Conservation (phyloP, 2,113 vertebrate species). For the Ciconia boyciana region DNA sequence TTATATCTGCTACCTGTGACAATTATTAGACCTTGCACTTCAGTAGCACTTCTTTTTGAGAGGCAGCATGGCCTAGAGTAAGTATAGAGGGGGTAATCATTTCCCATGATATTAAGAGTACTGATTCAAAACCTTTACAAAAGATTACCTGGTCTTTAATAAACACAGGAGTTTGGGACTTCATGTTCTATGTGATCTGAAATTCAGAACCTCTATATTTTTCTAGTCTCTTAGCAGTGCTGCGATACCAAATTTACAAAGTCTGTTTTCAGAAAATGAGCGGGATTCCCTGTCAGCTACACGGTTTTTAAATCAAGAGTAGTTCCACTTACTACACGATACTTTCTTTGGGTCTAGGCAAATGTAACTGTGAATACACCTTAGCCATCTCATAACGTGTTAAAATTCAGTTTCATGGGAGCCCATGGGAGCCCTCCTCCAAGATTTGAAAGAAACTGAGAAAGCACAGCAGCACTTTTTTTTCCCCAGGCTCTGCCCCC, state of each 20-base stretch:
- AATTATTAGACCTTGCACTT: conserved; percentile 49
- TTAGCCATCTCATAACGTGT: neutral
- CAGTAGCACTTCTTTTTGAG: conserved; percentile 32
- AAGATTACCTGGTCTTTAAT: neutral
- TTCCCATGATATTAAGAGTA: neutral
- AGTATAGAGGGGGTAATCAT: conserved; percentile 3
- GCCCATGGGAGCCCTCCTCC: neutral
- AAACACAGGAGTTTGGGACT: neutral
- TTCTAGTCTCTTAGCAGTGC: neutral
- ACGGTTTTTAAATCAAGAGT: neutral
- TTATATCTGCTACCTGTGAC: conserved; percentile 44
- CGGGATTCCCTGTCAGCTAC: neutral
- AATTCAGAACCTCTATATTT: neutral
- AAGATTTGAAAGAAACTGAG: neutral
- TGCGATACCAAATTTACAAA: neutral
- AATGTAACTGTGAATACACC: neutral
- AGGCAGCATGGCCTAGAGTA: neutral
- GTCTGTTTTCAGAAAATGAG: neutral
- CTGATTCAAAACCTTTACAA: neutral
- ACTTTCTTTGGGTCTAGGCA: neutral
- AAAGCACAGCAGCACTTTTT: neutral
- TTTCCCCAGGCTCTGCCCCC: neutral
- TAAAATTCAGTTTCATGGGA: conserved; percentile 17
- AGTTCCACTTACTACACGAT: neutral
- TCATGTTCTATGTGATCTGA: neutral